Base-by-base conservation (phyloP, 2,113 vertebrate species). In the Oceanodroma tethys region DNA sequence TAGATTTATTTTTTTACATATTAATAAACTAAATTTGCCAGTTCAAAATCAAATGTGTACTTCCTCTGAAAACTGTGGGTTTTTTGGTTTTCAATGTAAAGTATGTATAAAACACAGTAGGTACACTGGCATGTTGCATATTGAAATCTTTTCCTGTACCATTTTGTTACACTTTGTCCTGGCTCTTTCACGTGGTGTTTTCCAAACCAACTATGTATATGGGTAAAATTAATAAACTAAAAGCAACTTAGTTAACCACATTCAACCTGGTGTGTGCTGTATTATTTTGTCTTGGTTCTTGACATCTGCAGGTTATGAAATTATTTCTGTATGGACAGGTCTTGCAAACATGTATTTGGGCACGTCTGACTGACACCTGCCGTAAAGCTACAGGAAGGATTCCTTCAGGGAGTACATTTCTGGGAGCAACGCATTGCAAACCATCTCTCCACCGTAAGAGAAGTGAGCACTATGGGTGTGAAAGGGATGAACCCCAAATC, bases 1-100 rank as follows among this genome's bases (percentile, higher is more conserved):
- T 97, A 98, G 95, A 97, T 97, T 95, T 98, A 98, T 98, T 98
- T 98, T 98, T 98, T 98, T 98, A 97, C 84, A 23, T 96, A 93
- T 96, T 97, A 94, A 93, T 96, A 93, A 97, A 95, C 82, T 95
- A 95, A 97, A 88, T 96, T 94, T 95, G 17, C 59, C 45, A 4
- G 9, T 87, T 87, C 62, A 82, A 93, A 96, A 97, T 53, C 82
- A 95, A 93, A 74, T 50, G 32, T 93, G n/a, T 88, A 65, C 43
- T 86, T 89, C n/a, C 58, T 90, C 82, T 89, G 92, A 90, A 90
- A 90, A 73, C 36, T 66, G 65, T 75, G 91, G 75, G 27, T 5
- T 5, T 58, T 86, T 95, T 83, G 10, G 55, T 94, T 97, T 78
- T 87, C 86, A 60, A 1, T 94, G 86, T 95, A 91, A 93, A 95